Conservation (phyloP, 2,797 vertebrate genomes). For the Neostethus bicornis region DNA sequence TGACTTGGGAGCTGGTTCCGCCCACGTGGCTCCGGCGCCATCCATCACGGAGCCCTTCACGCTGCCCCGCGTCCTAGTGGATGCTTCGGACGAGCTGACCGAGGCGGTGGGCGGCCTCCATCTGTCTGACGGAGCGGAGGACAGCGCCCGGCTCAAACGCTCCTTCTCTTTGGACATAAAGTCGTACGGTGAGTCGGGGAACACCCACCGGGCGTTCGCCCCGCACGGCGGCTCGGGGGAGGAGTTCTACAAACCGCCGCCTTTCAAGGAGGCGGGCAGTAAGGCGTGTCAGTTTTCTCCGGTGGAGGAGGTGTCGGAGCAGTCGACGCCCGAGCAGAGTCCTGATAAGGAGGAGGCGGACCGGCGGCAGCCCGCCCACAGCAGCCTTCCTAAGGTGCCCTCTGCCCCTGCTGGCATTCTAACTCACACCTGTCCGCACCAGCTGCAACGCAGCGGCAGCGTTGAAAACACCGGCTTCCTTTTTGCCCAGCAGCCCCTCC, state of each 20-base stretch:
- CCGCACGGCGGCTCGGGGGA: conserved; percentile 68
- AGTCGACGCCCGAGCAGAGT: conserved; percentile 86
- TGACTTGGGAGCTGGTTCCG: neutral
- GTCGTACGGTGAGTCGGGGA: conserved; percentile 73
- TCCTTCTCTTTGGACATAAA: conserved; percentile 96
- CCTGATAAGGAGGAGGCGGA: conserved; percentile 84
- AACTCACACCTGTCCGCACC: conserved; percentile 62
- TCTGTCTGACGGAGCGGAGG: conserved; percentile 82
- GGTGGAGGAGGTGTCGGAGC: conserved; percentile 92
- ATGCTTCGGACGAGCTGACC: conserved; percentile 77
- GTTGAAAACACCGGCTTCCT: conserved; percentile 87
- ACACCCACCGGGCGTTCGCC: conserved; percentile 70
- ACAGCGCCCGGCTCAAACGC: conserved; percentile 87
- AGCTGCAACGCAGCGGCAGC: conserved; percentile 86
- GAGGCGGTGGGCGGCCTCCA: conserved; percentile 84
- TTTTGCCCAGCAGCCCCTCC: conserved; percentile 86
- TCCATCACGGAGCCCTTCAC: conserved; percentile 58
- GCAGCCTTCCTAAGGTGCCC: conserved; percentile 27
- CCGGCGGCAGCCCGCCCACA: conserved; percentile 13
- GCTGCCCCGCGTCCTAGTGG: conserved; percentile 50
- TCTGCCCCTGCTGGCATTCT: neutral
- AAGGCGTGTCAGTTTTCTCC: conserved; percentile 93
- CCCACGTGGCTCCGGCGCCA: conserved; percentile 31
- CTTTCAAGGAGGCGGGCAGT: conserved; percentile 77
- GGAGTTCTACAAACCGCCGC: conserved; percentile 83